Evolutionary conservation across 2,888 invertebrate genomes (phyloP).

Genomic region (Cheilosia urbana): DNA sequence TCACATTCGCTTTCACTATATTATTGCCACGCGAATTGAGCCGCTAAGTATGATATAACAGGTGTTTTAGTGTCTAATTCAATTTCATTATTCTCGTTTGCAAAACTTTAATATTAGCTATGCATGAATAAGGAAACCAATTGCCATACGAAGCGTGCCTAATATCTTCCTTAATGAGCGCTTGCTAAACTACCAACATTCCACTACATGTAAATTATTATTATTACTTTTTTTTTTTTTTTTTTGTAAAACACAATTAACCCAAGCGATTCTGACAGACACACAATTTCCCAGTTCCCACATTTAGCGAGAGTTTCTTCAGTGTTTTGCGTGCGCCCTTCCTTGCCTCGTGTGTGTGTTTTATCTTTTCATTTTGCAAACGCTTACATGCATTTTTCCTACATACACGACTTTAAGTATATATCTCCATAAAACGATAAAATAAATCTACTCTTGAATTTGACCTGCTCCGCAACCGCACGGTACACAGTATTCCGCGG

Average conservation of each 20-base stretch:
- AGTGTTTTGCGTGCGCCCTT: slow-evolving; percentile 37
- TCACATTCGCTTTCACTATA: too few relatives aligned
- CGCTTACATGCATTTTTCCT: slow-evolving; percentile 53
- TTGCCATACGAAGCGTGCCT: slow-evolving; percentile 30
- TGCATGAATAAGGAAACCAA: neutral
- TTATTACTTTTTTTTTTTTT: neutral
- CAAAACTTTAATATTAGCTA: neutral
- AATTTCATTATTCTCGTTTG: neutral
- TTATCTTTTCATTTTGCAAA: slow-evolving; percentile 49
- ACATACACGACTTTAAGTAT: slow-evolving; percentile 31
- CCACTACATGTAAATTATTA: neutral
- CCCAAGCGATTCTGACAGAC: slow-evolving; percentile 6
- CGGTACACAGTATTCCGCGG: slow-evolving; percentile 9
- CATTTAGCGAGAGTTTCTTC: slow-evolving; percentile 43
- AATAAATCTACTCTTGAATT: slow-evolving; percentile 69
- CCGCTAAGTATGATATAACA: neutral
- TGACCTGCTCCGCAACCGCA: slow-evolving; percentile 66
- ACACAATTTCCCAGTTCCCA: slow-evolving; percentile 61
- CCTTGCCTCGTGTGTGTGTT: slow-evolving; percentile 19
- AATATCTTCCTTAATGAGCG: slow-evolving; percentile 25
- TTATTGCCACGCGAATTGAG: too few relatives aligned
- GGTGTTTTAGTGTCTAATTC: neutral
- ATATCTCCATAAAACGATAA: slow-evolving; percentile 59
- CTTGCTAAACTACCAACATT: slow-evolving; percentile 40
- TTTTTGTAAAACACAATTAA: slow-evolving; percentile 41